A percentile compares a stretch with the other conserved stretches of the same genome.
phyloP scores from a whole-genome alignment of 2,888 invertebrate species.

The Exephanes ischioxanthus region DNA sequence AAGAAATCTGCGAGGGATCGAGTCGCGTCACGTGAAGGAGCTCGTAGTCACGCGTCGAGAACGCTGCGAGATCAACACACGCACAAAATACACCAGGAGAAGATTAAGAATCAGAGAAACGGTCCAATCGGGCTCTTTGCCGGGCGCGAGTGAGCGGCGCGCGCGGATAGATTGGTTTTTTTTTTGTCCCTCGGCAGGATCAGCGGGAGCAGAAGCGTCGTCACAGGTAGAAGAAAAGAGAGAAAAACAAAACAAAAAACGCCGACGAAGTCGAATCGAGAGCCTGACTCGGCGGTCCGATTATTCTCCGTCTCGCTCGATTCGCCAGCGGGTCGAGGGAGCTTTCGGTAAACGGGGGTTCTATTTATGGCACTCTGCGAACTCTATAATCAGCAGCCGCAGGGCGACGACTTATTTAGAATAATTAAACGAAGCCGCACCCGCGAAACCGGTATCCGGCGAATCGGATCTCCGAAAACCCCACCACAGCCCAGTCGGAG shows the following conservation, averaged over 20 bases:
- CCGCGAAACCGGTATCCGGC: conserved; percentile 76
- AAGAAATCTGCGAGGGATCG: conserved; percentile 28
- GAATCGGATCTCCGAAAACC: conserved; percentile 74
- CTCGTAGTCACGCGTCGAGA: conserved; percentile 50
- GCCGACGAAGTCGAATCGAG: conserved; percentile 40
- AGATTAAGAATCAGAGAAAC: conserved; percentile 60
- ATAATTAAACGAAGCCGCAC: conserved; percentile 82
- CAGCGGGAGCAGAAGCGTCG: conserved; percentile 41
- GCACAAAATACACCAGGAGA: background rate
- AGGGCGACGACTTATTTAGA: conserved; percentile 84
- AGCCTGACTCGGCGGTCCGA: conserved; percentile 37
- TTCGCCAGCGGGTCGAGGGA: conserved; percentile 59
- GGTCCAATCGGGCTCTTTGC: conserved; percentile 57
- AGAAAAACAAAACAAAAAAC: background rate
- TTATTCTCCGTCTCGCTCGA: conserved; percentile 60
- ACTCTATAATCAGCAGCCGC: conserved; percentile 83
- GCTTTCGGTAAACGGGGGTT: conserved; percentile 82
- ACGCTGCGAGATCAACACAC: background rate
- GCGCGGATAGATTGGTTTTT: conserved; percentile 53
- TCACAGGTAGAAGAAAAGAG: conserved; percentile 19
- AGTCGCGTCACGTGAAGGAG: conserved; percentile 51
- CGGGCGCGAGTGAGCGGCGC: conserved; percentile 45
- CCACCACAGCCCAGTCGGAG: conserved; percentile 70
- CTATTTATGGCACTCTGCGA: conserved; percentile 83
- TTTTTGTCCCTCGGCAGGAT: conserved; percentile 47